Conservation (phyloP, 1,140 invertebrate genomes). For the Aphelinus atriplicis region DNA sequence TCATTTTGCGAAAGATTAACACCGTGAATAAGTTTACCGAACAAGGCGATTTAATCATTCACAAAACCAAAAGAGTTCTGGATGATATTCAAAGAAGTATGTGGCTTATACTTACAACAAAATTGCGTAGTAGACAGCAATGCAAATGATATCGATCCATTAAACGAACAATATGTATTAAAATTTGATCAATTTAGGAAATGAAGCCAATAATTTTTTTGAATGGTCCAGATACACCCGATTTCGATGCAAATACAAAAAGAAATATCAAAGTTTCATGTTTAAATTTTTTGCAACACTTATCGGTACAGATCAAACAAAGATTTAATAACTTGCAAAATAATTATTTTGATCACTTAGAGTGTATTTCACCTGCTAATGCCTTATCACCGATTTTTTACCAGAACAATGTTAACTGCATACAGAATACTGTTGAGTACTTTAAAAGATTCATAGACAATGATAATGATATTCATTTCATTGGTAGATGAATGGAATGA, state of each 20-base stretch:
- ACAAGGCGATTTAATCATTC: no score
- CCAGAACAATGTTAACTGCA: not conserved
- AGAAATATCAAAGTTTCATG: not conserved
- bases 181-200: constrained; percentile 24
- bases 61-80: no score
- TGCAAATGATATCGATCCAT: constrained; percentile 24
- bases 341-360: not conserved
- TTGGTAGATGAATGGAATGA: not conserved
- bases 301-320: not conserved
- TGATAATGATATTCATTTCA: not conserved
- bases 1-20: not conserved
- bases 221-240: constrained; percentile 6
- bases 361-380: not conserved
- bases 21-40: no score
- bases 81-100: constrained; percentile 3
- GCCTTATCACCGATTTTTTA: constrained; percentile 5
- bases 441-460: not conserved
- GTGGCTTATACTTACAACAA: not conserved
- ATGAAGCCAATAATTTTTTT: constrained; percentile 18
- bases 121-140: constrained; percentile 18
- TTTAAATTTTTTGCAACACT: not conserved
- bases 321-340: constrained; percentile 14
- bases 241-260: not conserved
- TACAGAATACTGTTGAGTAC: not conserved
- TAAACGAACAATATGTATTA: constrained; percentile 5